Evolutionary conservation across 2,888 invertebrate genomes (phyloP), one percentile per base, ranked within the genome.

Genomic region (Brachyptera putata): DNA sequence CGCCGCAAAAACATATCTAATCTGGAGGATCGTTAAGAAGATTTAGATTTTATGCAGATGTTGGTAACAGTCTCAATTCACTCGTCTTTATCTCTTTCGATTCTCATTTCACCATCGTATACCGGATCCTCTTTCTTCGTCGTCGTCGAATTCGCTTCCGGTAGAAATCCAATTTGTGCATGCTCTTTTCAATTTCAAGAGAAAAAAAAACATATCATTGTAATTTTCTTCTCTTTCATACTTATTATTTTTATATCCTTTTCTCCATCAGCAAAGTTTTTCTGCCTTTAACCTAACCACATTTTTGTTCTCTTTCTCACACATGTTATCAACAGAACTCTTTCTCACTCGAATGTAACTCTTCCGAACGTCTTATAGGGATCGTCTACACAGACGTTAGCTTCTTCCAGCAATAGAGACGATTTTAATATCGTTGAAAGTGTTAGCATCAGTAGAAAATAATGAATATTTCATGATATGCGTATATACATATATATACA

Each of bases 391-490:
- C 14, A 46, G 46, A 46, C 46, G 22, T 3, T 22, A 13, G 21
- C 22, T n/a, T n/a, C n/a, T 9, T 30, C 58, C 41, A 26, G 56
- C 58, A 56, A 57, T 56, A 61, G 64, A 63, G 48, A 63, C 61
- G 57, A 64, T 75, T 75, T 75, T 75, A 75, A 75, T 75, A 75
- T 74, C 74, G 73, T 70, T 71, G 72, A 74, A 72, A 74, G 74
- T 73, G 73, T 74, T 73, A 70, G 48, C 46, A 55, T 61, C 57
- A 46, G 59, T 24, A 37, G 24, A 43, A 55, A 53, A 70, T 73
- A 73, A 75, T 75, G 75, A 75, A 75, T 75, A 75, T 75, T 75
- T 75, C 75, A 75, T 75, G 75, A 75, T 74, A 72, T 73, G 72
- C 72, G 71, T 70, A 70, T 59, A 56, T 50, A 16, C 30, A 30